These are phyloP conservation scores for Pachypeltis micranthus DNA, from an alignment of 1,140 invertebrate genomes.

Conservation along the genomic window DNA sequence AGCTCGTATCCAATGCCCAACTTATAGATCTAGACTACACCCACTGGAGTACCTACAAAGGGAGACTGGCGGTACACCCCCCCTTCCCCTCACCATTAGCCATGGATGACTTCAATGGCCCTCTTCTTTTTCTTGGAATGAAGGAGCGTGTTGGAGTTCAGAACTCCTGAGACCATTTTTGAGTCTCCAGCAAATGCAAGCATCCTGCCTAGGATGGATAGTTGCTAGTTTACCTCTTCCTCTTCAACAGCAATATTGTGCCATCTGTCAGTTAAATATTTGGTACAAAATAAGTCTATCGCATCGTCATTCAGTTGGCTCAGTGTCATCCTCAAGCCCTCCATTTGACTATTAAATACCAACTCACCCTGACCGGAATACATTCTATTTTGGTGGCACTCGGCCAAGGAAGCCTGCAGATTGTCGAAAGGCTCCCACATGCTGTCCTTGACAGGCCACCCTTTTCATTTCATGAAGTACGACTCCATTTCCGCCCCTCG, in stretches of 20 bases:
- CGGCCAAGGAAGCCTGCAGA: constrained; percentile 46
- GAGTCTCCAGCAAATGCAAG: constrained; percentile 16
- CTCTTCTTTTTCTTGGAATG: too few relatives aligned
- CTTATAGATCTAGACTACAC: too few relatives aligned
- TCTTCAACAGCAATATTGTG: constrained; percentile 28
- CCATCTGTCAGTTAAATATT: constrained; percentile 31
- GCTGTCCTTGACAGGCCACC: constrained; percentile 54
- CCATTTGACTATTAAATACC: neutral
- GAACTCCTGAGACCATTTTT: constrained; percentile 15
- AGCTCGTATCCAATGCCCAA: too few relatives aligned
- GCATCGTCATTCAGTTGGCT: constrained; percentile 22
- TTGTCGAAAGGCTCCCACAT: constrained; percentile 80
- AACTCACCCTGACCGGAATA: neutral
- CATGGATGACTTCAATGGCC: too few relatives aligned
- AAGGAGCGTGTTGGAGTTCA: too few relatives aligned
- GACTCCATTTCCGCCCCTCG: constrained; percentile 9
- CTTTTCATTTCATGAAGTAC: constrained; percentile 80
- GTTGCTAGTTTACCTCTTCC: constrained; percentile 12
- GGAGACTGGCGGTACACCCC: too few relatives aligned
- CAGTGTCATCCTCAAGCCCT: neutral
- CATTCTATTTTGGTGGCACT: constrained; percentile 37
- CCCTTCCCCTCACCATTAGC: too few relatives aligned
- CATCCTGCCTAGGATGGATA: constrained; percentile 16
- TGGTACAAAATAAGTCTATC: constrained; percentile 12
- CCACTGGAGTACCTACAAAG: too few relatives aligned